phyloP scores from a whole-genome alignment of 2,113 vertebrate species.

The Coracopsis vasa region DNA sequence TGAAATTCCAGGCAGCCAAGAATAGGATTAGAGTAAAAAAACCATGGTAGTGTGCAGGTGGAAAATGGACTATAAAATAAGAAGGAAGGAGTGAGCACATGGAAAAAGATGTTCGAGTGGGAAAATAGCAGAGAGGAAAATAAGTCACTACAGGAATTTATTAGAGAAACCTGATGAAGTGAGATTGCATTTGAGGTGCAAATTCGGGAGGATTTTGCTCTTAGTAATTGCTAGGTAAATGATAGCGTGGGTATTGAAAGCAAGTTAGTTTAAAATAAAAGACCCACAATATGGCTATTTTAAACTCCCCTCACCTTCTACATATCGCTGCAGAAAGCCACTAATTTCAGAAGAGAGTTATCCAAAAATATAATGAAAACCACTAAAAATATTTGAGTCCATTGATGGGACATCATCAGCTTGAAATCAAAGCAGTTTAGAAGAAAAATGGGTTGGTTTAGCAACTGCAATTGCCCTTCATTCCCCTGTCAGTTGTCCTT shows the following conservation, averaged over 20 bases:
- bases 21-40: not conserved
- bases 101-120: not conserved
- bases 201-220: not conserved
- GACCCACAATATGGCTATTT: not conserved
- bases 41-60: not conserved
- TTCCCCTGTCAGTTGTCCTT: not conserved
- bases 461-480: not conserved
- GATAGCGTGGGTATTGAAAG: not conserved
- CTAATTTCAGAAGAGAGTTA: not conserved
- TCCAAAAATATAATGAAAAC: constrained; percentile 23
- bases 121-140: not conserved
- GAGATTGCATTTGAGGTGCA: constrained; percentile 9
- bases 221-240: constrained; percentile 1
- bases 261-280: constrained; percentile 30
- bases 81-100: not conserved
- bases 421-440: constrained; percentile 18
- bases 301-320: not conserved
- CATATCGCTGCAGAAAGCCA: not conserved
- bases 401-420: not conserved
- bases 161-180: not conserved
- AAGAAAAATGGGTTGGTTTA: not conserved
- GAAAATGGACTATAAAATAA: not conserved
- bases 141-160: not conserved
- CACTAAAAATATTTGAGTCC: constrained; percentile 16
- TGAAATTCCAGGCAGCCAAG: not conserved